A percentile compares a stretch with the other conserved stretches of the same genome.
phyloP scores from a whole-genome alignment of 2,888 invertebrate species.

The Sepiola atlantica region DNA sequence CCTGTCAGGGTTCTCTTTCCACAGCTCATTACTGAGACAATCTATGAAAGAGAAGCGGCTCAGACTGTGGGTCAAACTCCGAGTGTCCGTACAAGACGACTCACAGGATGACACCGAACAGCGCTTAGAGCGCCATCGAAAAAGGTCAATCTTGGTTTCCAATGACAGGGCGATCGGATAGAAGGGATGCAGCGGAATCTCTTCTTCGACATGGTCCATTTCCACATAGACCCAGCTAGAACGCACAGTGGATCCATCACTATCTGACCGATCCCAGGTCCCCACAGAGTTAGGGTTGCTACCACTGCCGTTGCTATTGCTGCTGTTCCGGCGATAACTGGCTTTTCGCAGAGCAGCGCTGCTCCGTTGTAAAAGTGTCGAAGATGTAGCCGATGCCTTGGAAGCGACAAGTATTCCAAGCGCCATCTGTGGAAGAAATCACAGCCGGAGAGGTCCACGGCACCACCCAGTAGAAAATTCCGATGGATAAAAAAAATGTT shows the following conservation, averaged over 20 bases:
- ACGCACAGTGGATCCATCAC: constrained; percentile 50
- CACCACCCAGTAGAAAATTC: background rate
- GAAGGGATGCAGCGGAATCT: constrained; percentile 36
- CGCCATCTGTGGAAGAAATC: constrained; percentile 32
- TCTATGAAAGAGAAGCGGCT: constrained; percentile 40
- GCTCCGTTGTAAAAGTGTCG: constrained; percentile 43
- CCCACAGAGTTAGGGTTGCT: background rate
- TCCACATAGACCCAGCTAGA: constrained; percentile 57
- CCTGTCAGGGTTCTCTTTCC: constrained; percentile 69
- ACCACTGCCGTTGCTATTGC: constrained; percentile 38
- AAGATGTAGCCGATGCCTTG: constrained; percentile 36
- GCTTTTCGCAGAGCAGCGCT: constrained; percentile 33
- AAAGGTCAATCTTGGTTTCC: constrained; percentile 44
- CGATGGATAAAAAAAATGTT: background rate
- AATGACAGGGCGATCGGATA: constrained; percentile 23
- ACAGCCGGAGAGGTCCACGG: background rate
- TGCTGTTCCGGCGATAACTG: constrained; percentile 38
- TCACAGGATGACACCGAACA: constrained; percentile 46
- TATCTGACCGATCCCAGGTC: constrained; percentile 43
- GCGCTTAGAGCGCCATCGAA: constrained; percentile 34
- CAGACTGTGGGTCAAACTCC: constrained; percentile 38
- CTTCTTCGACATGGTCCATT: constrained; percentile 51
- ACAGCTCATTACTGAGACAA: constrained; percentile 55
- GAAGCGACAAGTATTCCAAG: constrained; percentile 45
- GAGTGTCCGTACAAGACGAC: constrained; percentile 32